Base-by-base conservation (phyloP, 1,140 invertebrate species). In the Psilanteris sp. region DNA sequence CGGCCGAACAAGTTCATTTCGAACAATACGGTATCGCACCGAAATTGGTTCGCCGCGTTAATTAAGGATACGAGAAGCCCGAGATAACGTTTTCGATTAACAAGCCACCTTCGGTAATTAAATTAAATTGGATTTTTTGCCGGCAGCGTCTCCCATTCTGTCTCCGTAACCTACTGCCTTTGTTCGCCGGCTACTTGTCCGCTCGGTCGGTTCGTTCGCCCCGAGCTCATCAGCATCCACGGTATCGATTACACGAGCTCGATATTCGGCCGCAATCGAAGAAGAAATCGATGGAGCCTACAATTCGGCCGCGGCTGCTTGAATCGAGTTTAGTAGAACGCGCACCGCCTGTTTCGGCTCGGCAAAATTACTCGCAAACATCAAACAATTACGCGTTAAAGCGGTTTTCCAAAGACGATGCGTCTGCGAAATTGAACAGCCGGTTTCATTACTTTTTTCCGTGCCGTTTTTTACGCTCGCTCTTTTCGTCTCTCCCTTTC, bases 71-170 rank as follows among this genome's bases (percentile, higher is more conserved):
- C 27, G 16, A 37, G 50, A 37, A 67, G 24, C 48, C 50, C 22
- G 8, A 70, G 66, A 70, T 70, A 70, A 70, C 54, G 36, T 43
- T 59, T 70, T 70, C 66, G 54, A 70, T 70, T 70, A 70, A 70
- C 55, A 66, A 59, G 72, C 68, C 76, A 78, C 76, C 76, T 77
- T 78, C 48, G 68, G 76, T 76, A 78, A 80, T 80, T 80, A 78
- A 80, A 78, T 80, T 80, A 80, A 80, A 80, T 80, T 80, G 72
- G 54, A 71, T 77, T 80, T 73, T 74, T 78, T 73, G 43, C 54
- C 71, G 43, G 27, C 44, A 52, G 34, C 70, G 32, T n/a, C n/a
- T n/a, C 34, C 52, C 57, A 41, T 48, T 37, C 59, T 73, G 59
- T 64, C 57, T 48, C 36, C 36, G n/a, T 73, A 73, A 73, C 70